These are phyloP conservation scores for Hymenochirus boettgeri DNA, from an alignment of 2,113 vertebrate species.

Conservation along the genomic window DNA sequence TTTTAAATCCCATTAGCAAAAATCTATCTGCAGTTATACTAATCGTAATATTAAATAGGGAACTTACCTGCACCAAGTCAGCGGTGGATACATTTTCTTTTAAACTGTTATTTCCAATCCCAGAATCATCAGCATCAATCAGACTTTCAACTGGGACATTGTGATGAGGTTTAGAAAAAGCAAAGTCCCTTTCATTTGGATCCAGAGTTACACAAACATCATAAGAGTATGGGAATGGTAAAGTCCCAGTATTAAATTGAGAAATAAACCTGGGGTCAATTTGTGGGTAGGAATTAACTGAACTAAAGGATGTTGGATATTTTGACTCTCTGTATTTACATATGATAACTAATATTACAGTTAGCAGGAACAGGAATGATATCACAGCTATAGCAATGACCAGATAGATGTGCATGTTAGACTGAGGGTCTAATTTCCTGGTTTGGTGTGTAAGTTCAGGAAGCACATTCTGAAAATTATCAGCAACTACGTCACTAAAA, in stretches of 20 bases:
- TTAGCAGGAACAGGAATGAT: slow-evolving; percentile 38
- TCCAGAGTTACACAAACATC: slow-evolving; percentile 20
- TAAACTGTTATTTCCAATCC: neutral
- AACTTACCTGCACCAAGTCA: slow-evolving; percentile 1
- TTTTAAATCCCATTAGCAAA: too few species aligned
- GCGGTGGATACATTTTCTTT: neutral
- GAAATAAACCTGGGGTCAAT: slow-evolving; percentile 11
- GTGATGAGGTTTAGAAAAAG: neutral
- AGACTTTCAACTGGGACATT: slow-evolving; percentile 18
- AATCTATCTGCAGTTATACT: too few species aligned
- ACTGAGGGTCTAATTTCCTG: neutral
- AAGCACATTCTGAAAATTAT: slow-evolving; percentile 15
- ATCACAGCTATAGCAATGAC: slow-evolving; percentile 14
- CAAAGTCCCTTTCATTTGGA: slow-evolving; percentile 8
- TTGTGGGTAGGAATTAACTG: slow-evolving; percentile 17
- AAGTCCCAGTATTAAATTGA: slow-evolving; percentile 16
- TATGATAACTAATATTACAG: slow-evolving; percentile 22
- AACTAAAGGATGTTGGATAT: neutral
- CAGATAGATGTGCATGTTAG: slow-evolving; percentile 4
- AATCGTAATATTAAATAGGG: too few species aligned
- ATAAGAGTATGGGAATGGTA: slow-evolving; percentile 14
- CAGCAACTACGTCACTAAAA: too few species aligned
- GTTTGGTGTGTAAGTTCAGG: slow-evolving; percentile 18
- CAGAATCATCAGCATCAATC: slow-evolving; percentile 15
- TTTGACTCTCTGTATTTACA: slow-evolving; percentile 33